Evolutionary conservation across 1,140 invertebrate genomes (phyloP).

Genomic region (Leucophenga varia): DNA sequence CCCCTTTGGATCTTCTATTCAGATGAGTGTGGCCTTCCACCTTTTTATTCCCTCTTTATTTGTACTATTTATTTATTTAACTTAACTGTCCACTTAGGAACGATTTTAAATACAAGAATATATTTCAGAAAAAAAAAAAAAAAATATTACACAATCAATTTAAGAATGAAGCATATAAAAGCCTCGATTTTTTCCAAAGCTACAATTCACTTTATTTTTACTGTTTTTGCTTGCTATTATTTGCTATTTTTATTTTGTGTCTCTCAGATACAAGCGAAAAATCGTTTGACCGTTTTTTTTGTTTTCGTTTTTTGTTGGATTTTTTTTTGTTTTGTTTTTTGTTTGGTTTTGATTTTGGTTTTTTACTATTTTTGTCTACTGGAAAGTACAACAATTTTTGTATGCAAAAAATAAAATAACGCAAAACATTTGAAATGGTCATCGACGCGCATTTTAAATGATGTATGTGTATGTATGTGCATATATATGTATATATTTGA

Average conservation of each 20-base stretch:
- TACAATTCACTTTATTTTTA: neutral
- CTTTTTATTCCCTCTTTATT: too few relatives aligned
- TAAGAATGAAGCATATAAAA: neutral
- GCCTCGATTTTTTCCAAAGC: neutral
- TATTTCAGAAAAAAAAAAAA: too few relatives aligned
- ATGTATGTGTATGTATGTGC: constrained; percentile 31
- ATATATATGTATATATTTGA: constrained; percentile 4
- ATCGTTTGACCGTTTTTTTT: constrained; percentile 24
- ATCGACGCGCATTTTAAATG: constrained; percentile 53
- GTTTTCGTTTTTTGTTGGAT: constrained; percentile 18
- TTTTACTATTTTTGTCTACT: constrained; percentile 49
- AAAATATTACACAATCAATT: too few relatives aligned
- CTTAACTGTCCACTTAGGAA: too few relatives aligned
- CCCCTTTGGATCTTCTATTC: too few relatives aligned
- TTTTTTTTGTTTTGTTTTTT: constrained; percentile 7
- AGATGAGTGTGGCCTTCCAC: too few relatives aligned
- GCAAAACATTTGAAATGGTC: constrained; percentile 50
- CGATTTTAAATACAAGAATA: too few relatives aligned
- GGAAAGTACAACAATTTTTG: too few relatives aligned
- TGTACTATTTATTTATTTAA: too few relatives aligned
- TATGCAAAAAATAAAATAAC: too few relatives aligned
- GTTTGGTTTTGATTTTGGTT: too few relatives aligned
- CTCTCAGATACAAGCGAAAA: constrained; percentile 46
- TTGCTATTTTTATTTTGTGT: constrained; percentile 39
- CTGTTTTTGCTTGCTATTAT: too few relatives aligned